Evolutionary conservation across 2,113 vertebrate species (phyloP).

Genomic region (Synodontis membranacea): DNA sequence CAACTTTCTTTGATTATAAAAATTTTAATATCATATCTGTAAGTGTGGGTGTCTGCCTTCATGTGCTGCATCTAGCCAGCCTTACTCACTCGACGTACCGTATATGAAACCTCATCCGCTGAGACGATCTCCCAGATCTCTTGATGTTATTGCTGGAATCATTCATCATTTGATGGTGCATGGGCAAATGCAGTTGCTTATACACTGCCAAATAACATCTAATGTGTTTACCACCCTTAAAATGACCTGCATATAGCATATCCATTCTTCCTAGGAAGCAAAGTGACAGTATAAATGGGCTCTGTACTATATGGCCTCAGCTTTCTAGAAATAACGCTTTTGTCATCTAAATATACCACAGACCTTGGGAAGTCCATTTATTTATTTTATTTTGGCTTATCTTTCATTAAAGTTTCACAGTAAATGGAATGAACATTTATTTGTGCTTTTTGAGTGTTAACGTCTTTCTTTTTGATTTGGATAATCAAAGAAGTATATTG

Average conservation of each 20-base stretch:
- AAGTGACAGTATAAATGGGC: conserved; percentile 52
- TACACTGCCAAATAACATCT: conserved; percentile 23
- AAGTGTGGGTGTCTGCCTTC: neutral
- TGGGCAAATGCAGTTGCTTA: neutral
- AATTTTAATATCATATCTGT: neutral
- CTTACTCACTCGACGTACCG: neutral
- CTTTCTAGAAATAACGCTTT: neutral
- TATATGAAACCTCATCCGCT: conserved; percentile 25
- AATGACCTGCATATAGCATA: conserved; percentile 56
- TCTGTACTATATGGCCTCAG: conserved; percentile 58
- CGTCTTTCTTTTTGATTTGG: neutral
- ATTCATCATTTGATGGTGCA: conserved; percentile 24
- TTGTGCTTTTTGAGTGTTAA: neutral
- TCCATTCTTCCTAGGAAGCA: conserved; percentile 57
- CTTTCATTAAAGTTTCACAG: neutral
- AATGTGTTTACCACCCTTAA: conserved; percentile 50
- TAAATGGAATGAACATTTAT: neutral
- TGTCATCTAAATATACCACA: conserved; percentile 1
- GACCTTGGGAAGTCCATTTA: neutral
- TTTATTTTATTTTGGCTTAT: neutral
- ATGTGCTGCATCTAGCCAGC: conserved; percentile 4
- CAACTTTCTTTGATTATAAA: neutral
- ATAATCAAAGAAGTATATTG: neutral
- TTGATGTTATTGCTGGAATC: conserved; percentile 47
- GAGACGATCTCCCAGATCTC: neutral